A percentile compares a stretch with the other conserved stretches of the same genome.
Evolutionary conservation across 2,113 vertebrate genomes (phyloP).

Genomic region (Puntigrus tetrazona): DNA sequence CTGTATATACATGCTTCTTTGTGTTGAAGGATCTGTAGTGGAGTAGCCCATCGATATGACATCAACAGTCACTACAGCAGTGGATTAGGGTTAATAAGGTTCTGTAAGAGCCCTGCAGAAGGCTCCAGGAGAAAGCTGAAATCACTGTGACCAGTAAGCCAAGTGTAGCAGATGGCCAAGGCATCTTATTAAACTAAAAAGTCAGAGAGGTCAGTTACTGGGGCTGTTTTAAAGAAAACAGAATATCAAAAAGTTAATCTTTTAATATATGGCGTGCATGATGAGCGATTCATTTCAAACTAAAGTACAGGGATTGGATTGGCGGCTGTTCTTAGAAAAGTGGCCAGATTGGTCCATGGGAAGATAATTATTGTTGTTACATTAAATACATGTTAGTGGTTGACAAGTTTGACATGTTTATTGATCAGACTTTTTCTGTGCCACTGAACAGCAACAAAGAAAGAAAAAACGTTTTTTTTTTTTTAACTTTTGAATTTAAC

Average conservation of each 20-base stretch:
- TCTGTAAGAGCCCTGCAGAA: constrained; percentile 35
- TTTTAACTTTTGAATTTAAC: neutral
- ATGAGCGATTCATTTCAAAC: neutral
- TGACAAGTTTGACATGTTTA: neutral
- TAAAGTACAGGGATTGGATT: constrained; percentile 16
- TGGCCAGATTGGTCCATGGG: constrained; percentile 5
- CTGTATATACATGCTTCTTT: neutral
- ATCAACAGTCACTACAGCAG: constrained; percentile 48
- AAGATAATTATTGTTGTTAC: neutral
- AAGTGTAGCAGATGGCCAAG: constrained; percentile 53
- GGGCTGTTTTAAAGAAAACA: constrained; percentile 24
- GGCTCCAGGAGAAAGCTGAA: constrained; percentile 47
- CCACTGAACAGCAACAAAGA: neutral
- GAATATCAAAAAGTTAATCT: constrained; percentile 33
- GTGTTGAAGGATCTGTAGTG: neutral
- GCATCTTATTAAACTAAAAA: constrained; percentile 43
- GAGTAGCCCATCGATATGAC: constrained; percentile 26
- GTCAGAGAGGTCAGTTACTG: constrained; percentile 43
- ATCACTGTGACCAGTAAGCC: constrained; percentile 36
- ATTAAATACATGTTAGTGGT: neutral
- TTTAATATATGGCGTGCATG: constrained; percentile 10
- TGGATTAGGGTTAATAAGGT: constrained; percentile 56
- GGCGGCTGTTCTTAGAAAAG: constrained; percentile 43
- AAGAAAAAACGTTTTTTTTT: neutral
- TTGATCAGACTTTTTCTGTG: neutral